Percentiles rank a stretch among this genome's conserved stretches.
Evolutionary conservation across 2,888 invertebrate genomes (phyloP).

Genomic region (Volucella inflata): DNA sequence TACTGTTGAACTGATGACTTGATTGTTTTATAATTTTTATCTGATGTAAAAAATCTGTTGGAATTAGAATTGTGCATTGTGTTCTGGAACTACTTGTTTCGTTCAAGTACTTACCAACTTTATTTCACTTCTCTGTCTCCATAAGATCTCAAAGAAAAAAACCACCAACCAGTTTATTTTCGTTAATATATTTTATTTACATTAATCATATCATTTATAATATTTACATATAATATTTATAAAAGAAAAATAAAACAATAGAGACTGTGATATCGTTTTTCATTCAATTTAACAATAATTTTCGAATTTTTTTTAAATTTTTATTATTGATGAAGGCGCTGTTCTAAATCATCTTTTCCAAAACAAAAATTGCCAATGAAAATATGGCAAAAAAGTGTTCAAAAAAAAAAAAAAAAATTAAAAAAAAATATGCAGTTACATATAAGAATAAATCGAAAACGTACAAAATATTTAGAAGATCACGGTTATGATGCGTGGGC

Average conservation of each 20-base stretch:
- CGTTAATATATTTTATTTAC: constrained; percentile 65
- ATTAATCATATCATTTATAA: constrained; percentile 63
- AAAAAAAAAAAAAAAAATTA: constrained; percentile 12
- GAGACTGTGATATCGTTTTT: constrained; percentile 8
- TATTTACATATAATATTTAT: constrained; percentile 67
- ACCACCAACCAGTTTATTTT: neutral
- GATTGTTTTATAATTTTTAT: no score
- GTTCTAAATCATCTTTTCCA: neutral
- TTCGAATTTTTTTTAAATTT: constrained; percentile 7
- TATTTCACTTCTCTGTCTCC: no score
- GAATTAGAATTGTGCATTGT: no score
- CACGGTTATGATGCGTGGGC: constrained; percentile 52
- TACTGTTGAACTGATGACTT: no score
- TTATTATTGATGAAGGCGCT: neutral
- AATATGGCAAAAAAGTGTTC: constrained; percentile 57
- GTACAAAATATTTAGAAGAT: constrained; percentile 43
- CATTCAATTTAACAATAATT: constrained; percentile 7
- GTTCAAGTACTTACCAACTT: neutral
- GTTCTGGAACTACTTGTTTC: neutral
- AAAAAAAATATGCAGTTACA: constrained; percentile 13
- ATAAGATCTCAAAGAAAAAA: no score
- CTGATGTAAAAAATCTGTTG: no score
- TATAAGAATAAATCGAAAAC: constrained; percentile 10
- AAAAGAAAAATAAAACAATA: constrained; percentile 9
- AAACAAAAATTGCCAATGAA: constrained; percentile 54